Evolutionary conservation across 2,113 vertebrate genomes (phyloP), one percentile per base, ranked within the genome.

Genomic region (Sarotherodon lohbergeri): DNA sequence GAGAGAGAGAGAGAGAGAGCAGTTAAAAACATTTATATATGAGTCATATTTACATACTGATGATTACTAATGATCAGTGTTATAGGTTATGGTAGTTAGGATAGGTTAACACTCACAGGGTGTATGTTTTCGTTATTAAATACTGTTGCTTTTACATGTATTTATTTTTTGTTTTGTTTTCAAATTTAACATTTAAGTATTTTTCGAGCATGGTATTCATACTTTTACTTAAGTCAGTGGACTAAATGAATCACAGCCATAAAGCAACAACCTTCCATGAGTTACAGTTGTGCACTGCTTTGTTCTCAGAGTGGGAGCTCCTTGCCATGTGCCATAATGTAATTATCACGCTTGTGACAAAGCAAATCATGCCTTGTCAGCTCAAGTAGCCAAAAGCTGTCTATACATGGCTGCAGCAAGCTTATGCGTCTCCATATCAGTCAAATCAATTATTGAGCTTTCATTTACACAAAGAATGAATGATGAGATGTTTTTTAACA

Each of bases 321-420:
- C 10, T 1, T 59, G 66, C 48, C 61, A 86, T 80, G 83, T 63
- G 50, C 56, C 68, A 39, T 89, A 89, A 91, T 86, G 41, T 57
- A 85, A 91, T 90, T 90, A 87, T 68, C 85, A 83, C 12, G 5
- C 87, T 66, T 84, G 63, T 93, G 83, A 94, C 88, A 93, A 92
- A 90, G 63, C 78, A 84, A 81, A 85, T 84, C 29, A 80, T n/a
- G 32, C 80, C 41, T 24, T 36, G 6, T 81, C 61, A 83, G 24
- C 39, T 89, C 86, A 83, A 83, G 80, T 52, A 10, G n/a, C 52
- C 32, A 46, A 84, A 50, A 90, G 85, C 86, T 89, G 90, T 88
- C 82, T 55, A 41, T 88, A 52, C 7, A 19, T 17, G 76, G 61
- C 56, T 78, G 63, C 79, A 78, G 84, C 59, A 16, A 82, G 82